Conservation (phyloP, 2,113 vertebrate genomes). For the Apteryx owenii region DNA sequence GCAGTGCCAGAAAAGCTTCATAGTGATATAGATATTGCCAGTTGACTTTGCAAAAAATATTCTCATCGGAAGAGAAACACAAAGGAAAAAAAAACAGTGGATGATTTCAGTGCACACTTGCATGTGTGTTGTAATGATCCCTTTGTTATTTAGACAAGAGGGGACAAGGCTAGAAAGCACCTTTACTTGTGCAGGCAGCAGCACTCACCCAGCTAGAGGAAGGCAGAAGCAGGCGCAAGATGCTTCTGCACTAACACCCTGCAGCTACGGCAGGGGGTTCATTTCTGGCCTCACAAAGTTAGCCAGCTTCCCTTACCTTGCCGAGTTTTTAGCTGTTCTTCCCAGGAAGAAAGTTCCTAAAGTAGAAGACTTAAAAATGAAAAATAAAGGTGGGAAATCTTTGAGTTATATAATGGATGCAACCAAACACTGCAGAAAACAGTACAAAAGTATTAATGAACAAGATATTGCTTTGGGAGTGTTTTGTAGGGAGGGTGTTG, state of each 20-base stretch:
- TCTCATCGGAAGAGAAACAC: background rate
- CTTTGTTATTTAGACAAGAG: fast-evolving
- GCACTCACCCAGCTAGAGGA: fast-evolving
- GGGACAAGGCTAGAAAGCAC: background rate
- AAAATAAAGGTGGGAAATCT: background rate
- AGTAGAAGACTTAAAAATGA: background rate
- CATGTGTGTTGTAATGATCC: background rate
- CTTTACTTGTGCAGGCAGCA: background rate
- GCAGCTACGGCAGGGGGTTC: background rate
- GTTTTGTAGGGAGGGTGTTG: background rate
- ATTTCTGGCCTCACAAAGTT: fast-evolving
- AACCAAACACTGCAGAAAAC: background rate
- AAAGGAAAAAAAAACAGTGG: background rate
- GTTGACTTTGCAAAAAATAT: background rate
- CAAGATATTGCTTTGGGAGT: background rate
- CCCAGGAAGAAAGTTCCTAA: background rate
- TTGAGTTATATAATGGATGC: background rate
- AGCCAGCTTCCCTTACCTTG: background rate
- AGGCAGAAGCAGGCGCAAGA: background rate
- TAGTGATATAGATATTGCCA: constrained; percentile 38
- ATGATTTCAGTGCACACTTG: background rate
- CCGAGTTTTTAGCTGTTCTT: background rate
- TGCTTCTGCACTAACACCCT: background rate
- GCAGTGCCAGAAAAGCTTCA: constrained; percentile 43
- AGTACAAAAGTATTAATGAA: background rate